Base-by-base conservation (phyloP, 2,888 invertebrate genomes). In the Oasisia sp. region DNA sequence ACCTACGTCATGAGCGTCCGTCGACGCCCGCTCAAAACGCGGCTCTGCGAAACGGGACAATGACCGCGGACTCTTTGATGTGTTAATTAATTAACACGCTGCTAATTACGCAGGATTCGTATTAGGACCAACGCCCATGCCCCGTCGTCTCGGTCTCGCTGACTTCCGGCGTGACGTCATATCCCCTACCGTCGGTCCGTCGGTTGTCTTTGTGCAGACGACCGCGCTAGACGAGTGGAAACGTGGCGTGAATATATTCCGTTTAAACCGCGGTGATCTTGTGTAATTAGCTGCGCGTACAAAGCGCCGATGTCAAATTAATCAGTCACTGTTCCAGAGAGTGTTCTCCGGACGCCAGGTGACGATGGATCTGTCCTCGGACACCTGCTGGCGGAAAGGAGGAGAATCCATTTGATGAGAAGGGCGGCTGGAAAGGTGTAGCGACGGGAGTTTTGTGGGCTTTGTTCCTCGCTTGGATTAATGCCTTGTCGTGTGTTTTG, bases 21-120 rank as follows among this genome's bases (percentile, higher is more conserved):
- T 74, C 74, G 74, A 74, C 74, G 74, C 74, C 74, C 27, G 14
- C 74, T 27, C 74, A 74, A 74, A 74, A 74, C 19, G 74, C 74
- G 74, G 74, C 74, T 74, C 14, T 7, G 7, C 3, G 74, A 74
- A 74, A 27, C 74, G 74, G 19, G 74, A 74, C 74, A 74, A 27
- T 74, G 74, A n/a, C 27, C 74, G n/a, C 27, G 3, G 74, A 74
- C 19, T 74, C 74, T 74, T 74, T 74, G 74, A 74, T 74, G 74
- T 74, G 74, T 74, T 74, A 74, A 74, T 74, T 74, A 74, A 74
- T 74, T 74, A 74, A 74, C 74, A 74, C 74, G 74, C 74, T 74
- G 74, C 74, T 74, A 74, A 74, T 74, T 1, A 74, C 14, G 74
- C 74, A 19, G 74, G 14, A 74, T 19, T 74, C 74, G 74, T 74